phyloP scores from a whole-genome alignment of 1,140 invertebrate species.

The Neodiprion fabricii region DNA sequence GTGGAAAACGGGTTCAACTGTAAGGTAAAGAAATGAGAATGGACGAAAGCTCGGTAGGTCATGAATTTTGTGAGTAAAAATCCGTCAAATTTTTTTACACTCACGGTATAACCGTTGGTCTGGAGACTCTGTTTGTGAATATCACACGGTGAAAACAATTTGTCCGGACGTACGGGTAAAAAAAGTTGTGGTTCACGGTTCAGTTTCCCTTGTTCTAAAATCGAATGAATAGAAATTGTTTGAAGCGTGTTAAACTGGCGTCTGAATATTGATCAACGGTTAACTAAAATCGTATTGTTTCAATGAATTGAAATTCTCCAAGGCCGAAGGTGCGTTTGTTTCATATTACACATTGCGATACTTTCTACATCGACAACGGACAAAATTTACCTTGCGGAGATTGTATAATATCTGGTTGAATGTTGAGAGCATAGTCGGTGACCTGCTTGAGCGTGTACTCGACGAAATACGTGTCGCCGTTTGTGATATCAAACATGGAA shows the following conservation, averaged over 20 bases:
- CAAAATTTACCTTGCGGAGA: conserved; percentile 58
- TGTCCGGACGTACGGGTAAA: conserved; percentile 59
- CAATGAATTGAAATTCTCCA: background rate
- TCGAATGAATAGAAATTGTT: conserved; percentile 2
- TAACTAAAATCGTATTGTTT: too few species aligned
- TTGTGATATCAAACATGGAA: conserved; percentile 62
- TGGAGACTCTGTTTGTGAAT: conserved; percentile 59
- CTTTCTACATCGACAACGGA: background rate
- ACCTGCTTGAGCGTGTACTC: conserved; percentile 63
- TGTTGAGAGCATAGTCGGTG: conserved; percentile 57
- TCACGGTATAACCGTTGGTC: conserved; percentile 57
- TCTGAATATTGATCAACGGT: background rate
- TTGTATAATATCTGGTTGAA: conserved; percentile 65
- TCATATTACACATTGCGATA: background rate
- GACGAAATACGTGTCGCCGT: conserved; percentile 64
- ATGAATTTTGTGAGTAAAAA: conserved; percentile 12
- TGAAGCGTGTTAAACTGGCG: background rate
- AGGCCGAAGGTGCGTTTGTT: background rate
- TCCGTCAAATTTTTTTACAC: conserved; percentile 29
- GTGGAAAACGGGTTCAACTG: conserved; percentile 60
- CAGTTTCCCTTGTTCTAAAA: conserved; percentile 55
- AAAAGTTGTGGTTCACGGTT: conserved; percentile 58
- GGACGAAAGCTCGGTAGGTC: conserved; percentile 15
- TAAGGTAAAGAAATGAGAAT: conserved; percentile 18
- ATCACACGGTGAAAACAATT: conserved; percentile 58